Evolutionary conservation across 64 coral and sea anemone genomes (phyloP).

Genomic region (Dendronephthya gigantea): DNA sequence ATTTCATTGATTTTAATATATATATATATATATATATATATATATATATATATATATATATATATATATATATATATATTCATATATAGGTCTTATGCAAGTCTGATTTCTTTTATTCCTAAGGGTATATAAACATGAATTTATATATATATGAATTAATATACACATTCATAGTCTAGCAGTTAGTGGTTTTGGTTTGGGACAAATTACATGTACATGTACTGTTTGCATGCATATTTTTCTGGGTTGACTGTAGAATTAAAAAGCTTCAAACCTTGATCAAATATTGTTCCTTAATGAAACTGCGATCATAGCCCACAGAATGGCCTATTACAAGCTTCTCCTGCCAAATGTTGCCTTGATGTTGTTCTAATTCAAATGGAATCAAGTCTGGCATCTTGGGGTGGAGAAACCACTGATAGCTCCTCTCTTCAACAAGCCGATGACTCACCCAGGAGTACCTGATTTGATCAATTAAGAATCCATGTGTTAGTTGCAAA

Average conservation of each 20-base stretch:
- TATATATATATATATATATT: too few relatives aligned
- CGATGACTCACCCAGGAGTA: slow-evolving; percentile 85
- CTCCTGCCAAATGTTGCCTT: slow-evolving; percentile 42
- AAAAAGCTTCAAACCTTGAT: slow-evolving; percentile 65
- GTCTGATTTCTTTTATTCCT: too few relatives aligned
- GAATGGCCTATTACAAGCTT: slow-evolving; percentile 85
- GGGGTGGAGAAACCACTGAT: slow-evolving; percentile 43
- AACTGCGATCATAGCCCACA: slow-evolving; percentile 84
- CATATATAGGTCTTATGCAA: too few relatives aligned
- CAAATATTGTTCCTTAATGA: slow-evolving; percentile 84
- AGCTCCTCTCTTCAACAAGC: slow-evolving; percentile 48
- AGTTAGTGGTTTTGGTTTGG: not conserved
- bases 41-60: too few relatives aligned
- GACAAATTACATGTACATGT: not conserved
- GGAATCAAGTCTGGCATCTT: slow-evolving; percentile 63
- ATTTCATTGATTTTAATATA: too few relatives aligned
- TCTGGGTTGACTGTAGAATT: not conserved
- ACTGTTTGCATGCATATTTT: not conserved
- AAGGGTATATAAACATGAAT: too few relatives aligned
- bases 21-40: too few relatives aligned
- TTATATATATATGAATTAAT: too few relatives aligned
- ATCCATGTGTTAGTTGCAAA: too few relatives aligned
- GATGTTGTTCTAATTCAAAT: slow-evolving; percentile 41
- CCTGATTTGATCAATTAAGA: too few relatives aligned
- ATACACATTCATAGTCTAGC: too few relatives aligned